phyloP scores from a whole-genome alignment of 2,797 vertebrate genomes.

The Delichon dasypus region DNA sequence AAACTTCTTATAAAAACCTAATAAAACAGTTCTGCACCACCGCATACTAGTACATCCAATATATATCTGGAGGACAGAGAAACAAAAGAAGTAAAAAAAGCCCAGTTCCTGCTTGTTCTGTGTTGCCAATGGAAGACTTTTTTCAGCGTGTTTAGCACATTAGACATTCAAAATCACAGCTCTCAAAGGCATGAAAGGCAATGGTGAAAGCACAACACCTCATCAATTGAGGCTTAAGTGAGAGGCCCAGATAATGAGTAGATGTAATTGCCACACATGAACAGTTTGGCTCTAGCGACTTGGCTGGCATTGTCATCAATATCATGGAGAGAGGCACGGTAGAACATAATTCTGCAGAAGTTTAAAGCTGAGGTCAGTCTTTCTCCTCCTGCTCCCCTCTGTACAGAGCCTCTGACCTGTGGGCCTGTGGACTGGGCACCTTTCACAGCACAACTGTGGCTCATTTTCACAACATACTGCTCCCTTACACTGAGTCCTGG shows the following conservation, averaged over 20 bases:
- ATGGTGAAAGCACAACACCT: neutral
- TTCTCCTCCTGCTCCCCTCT: neutral
- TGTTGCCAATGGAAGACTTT: neutral
- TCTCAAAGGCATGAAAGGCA: neutral
- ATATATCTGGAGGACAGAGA: neutral
- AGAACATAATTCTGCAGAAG: neutral
- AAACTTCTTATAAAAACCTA: no score
- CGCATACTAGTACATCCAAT: neutral
- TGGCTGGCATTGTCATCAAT: accelerated
- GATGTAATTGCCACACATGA: neutral
- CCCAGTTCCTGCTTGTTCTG: neutral
- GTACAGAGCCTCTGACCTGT: neutral
- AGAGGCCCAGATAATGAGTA: neutral
- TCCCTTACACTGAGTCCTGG: neutral
- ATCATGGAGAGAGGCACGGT: neutral
- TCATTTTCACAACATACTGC: neutral
- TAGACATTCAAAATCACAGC: neutral
- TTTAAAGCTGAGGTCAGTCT: neutral
- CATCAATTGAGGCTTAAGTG: neutral
- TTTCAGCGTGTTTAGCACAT: neutral
- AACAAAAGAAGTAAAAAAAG: neutral
- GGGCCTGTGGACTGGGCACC: neutral
- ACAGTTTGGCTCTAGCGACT: neutral
- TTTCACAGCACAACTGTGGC: neutral
- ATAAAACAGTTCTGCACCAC: no score